Evolutionary conservation across 2,888 invertebrate species (phyloP), one percentile per base, ranked within the genome.

Genomic region (Teleogryllus oceanicus): DNA sequence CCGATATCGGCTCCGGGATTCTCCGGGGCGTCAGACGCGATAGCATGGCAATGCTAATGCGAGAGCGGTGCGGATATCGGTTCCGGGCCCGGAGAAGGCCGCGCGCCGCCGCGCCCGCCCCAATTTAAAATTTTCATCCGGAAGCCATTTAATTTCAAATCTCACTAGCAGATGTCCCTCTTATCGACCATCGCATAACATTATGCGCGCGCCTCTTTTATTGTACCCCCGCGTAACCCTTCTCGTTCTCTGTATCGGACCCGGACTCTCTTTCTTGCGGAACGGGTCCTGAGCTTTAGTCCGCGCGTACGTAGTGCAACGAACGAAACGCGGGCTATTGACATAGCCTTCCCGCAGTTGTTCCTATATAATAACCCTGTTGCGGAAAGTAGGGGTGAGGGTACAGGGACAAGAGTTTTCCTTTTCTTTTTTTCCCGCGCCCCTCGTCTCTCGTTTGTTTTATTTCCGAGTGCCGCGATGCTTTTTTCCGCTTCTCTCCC

Each of bases 91-190:
- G 37, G 37, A 37, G 37, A 37, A 37, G 37, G 37, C 37, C 8
- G 8, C 8, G 8, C 37, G 1, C 37, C 37, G 62, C 62, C 8
- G n/a, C 62, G 62, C 62, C n/a, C 62, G 37, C 11, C 62, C 62
- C 62, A n/a, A 18, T 62, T 62, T 62, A 62, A n/a, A 62, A 62
- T 62, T 62, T 62, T 62, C 62, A 62, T 62, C 62, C 62, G 62
- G 62, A 62, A 62, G 62, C 62, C 62, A 62, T 62, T 62, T 62
- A 62, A 62, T 62, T 62, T 62, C 62, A 62, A 62, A 62, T 62
- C 62, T 62, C 62, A 62, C 62, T 62, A 62, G 62, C 62, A 62
- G 62, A 62, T 62, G 62, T 62, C 62, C 62, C n/a, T 62, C 62
- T 62, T 62, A 62, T 62, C 62, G 62, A 62, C 16, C 13, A 62